A percentile compares a stretch with the other conserved stretches of the same genome.
Conservation (phyloP, 1,140 invertebrate genomes). For the Drosophila punjabiensis region DNA sequence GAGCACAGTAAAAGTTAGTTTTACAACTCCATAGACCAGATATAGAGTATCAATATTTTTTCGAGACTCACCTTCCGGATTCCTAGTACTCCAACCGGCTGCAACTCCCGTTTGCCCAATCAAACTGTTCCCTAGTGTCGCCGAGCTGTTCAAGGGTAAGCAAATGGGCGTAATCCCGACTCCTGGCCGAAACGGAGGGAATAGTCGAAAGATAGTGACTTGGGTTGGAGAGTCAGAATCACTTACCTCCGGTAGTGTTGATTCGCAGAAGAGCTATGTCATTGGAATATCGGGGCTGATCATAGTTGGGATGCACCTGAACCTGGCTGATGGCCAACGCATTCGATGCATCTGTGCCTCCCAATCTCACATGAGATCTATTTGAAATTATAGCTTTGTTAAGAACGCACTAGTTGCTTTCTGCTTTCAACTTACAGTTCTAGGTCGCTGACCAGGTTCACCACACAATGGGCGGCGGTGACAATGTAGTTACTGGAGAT, state of each 20-base stretch:
- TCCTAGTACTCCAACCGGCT: conserved; percentile 86
- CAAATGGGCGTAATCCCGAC: conserved; percentile 86
- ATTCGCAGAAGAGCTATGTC: conserved; percentile 89
- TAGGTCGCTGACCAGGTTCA: conserved; percentile 84
- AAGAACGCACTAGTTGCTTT: not conserved
- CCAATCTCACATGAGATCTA: conserved; percentile 87
- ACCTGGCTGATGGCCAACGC: conserved; percentile 86
- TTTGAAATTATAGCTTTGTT: conserved; percentile 16
- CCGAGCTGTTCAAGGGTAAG: conserved; percentile 84
- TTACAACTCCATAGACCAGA: conserved; percentile 15
- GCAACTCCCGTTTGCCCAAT: conserved; percentile 86
- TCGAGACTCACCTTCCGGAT: conserved; percentile 59
- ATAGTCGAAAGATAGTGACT: too few species aligned
- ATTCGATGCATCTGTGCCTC: conserved; percentile 87
- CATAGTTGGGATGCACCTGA: conserved; percentile 87
- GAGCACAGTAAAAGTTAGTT: conserved; percentile 1
- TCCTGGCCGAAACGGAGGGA: conserved; percentile 8
- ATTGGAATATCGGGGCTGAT: conserved; percentile 87
- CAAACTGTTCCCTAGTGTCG: conserved; percentile 53
- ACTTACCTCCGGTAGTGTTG: conserved; percentile 64
- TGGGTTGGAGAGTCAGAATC: accelerated
- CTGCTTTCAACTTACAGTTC: conserved; percentile 85
- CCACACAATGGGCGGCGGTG: conserved; percentile 90
- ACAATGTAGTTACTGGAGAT: conserved; percentile 88
- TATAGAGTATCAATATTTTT: conserved; percentile 6